Base-by-base conservation (phyloP, 2,888 invertebrate species). In the Deilephila porcellus region DNA sequence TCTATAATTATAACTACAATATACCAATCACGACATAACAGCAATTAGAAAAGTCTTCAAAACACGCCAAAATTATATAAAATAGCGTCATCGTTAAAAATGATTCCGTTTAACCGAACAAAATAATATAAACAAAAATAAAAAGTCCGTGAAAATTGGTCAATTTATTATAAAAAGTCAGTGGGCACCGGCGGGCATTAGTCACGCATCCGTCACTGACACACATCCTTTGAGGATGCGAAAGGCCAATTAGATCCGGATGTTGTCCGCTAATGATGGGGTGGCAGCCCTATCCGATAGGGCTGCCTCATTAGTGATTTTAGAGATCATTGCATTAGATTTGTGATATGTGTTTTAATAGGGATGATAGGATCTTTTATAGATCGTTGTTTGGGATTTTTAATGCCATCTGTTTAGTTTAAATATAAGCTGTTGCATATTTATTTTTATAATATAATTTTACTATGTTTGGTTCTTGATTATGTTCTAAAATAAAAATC, bases 211-310 rank as follows among this genome's bases (percentile, higher is more conserved):
- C 32, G 37, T 60, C 71, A n/a, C 59, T 45, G 45, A 45, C 45
- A 63, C 63, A 64, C 63, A n/a, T n/a, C n/a, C n/a, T 72, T 64
- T n/a, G 6, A 32, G 64, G 64, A 71, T n/a, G 32, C 60, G 19
- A 72, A 72, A 63, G 52, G 72, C 63, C 64, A 73, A 73, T 73
- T 73, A 73, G 64, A 37, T 20, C 37, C 52, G 67, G 52, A 25
- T 60, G 60, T 59, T 70, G 60, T 60, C 70, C 45, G 60, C 60
- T 60, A 45, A 52, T 67, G 67, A 67, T 67, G 67, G 73, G 73
- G 73, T 52, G 60, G 60, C 60, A 20, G 17, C 70, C 73, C 73
- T 56, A 37, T 53, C 62, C 17, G 59, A 64, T 14, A 53, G 29
- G 56, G 52, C 29, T 29, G 72, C 63, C 63, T 72, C 53, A 72